Conservation (phyloP, 92 coral and sea anemone species). For the Nematostella vectensis region DNA sequence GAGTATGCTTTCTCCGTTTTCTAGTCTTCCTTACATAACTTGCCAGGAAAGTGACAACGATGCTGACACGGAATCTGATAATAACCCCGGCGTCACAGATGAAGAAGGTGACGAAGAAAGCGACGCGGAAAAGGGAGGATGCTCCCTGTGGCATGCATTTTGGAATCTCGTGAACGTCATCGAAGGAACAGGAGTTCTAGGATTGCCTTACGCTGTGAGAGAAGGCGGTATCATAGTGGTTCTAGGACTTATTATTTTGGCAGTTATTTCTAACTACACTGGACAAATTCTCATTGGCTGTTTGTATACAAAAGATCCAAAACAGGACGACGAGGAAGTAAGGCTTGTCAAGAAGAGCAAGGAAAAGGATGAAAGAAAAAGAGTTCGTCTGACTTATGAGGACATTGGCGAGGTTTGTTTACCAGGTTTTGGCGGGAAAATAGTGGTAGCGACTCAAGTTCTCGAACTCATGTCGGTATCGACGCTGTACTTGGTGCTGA, state of each 20-base stretch:
- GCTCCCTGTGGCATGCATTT: constrained; percentile 30
- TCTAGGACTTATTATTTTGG: constrained; percentile 28
- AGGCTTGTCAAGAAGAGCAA: neutral
- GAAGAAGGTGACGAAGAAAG: constrained; percentile 21
- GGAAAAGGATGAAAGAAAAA: neutral
- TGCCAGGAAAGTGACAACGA: constrained; percentile 19
- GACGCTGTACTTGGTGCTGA: constrained; percentile 38
- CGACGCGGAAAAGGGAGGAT: constrained; percentile 7
- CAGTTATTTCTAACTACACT: constrained; percentile 42
- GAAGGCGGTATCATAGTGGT: constrained; percentile 41
- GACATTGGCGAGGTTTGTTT: constrained; percentile 39
- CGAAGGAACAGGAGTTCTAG: constrained; percentile 39
- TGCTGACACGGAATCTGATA: constrained; percentile 15
- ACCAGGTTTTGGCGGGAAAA: constrained; percentile 39
- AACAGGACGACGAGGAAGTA: neutral
- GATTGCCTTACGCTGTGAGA: constrained; percentile 38
- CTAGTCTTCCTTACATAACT: neutral
- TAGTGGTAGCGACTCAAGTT: constrained; percentile 29
- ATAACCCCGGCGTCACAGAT: neutral
- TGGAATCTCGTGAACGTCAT: constrained; percentile 50
- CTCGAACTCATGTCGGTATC: constrained; percentile 39
- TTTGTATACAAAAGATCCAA: constrained; percentile 14
- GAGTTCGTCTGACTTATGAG: constrained; percentile 40
- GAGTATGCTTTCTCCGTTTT: neutral
- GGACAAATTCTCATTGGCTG: constrained; percentile 38